Conservation (phyloP, 2,113 vertebrate species). For the Kryptolebias marmoratus region DNA sequence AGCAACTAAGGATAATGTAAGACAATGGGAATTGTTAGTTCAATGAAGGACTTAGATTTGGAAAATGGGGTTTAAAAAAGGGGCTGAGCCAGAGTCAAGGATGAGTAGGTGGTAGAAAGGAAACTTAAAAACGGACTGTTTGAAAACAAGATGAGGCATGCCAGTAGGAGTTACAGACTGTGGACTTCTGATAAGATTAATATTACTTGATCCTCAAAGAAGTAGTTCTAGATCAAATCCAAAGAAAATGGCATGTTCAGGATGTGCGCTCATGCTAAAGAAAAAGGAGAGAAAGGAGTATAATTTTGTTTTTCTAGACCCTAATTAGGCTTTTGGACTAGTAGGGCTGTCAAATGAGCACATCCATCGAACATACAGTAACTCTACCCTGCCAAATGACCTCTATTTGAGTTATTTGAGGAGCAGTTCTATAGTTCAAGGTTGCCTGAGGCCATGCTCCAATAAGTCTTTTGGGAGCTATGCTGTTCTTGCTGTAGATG, state of each 20-base stretch:
- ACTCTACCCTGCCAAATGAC: slow-evolving; percentile 52
- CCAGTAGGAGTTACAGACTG: slow-evolving; percentile 33
- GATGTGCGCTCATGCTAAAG: slow-evolving; percentile 14
- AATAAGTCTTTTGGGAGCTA: slow-evolving; percentile 51
- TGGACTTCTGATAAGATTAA: slow-evolving; percentile 29
- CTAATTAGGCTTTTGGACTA: slow-evolving; percentile 40
- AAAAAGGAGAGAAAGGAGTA: slow-evolving; percentile 14
- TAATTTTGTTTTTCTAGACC: slow-evolving; percentile 27
- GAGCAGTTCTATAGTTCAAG: slow-evolving; percentile 53
- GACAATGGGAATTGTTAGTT: slow-evolving; percentile 18
- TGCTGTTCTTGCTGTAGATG: slow-evolving; percentile 44
- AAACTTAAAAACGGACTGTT: slow-evolving; percentile 8
- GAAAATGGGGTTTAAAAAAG: slow-evolving; percentile 40
- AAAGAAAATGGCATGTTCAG: slow-evolving; percentile 17
- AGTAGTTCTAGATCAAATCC: too few species aligned
- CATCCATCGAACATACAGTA: slow-evolving; percentile 52
- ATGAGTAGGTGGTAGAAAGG: slow-evolving; percentile 8
- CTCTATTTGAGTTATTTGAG: slow-evolving; percentile 70
- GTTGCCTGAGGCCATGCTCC: slow-evolving; percentile 54
- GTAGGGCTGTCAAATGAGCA: slow-evolving; percentile 44
- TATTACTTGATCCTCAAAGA: neutral
- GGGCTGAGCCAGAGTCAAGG: slow-evolving; percentile 20
- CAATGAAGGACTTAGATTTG: slow-evolving; percentile 5
- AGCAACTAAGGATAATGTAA: slow-evolving; percentile 37
- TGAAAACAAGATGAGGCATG: slow-evolving; percentile 44